phyloP scores from a whole-genome alignment of 2,888 invertebrate genomes.

The Tortrix viridana region DNA sequence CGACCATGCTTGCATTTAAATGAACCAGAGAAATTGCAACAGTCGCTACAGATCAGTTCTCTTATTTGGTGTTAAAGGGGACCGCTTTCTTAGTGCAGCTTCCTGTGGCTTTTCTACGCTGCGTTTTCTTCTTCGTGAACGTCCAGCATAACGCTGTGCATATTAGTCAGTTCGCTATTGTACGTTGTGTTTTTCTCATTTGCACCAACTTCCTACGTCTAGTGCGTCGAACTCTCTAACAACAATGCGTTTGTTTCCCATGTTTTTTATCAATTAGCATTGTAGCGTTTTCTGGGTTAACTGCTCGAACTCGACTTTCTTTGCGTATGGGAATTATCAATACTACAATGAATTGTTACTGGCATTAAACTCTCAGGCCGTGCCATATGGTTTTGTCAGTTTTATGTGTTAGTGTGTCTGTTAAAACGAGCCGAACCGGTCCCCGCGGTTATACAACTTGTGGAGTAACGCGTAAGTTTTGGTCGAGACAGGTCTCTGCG shows the following conservation, averaged over 20 bases:
- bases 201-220: neutral
- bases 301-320: conserved; percentile 31
- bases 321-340: conserved; percentile 29
- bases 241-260: conserved; percentile 27
- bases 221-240: conserved; percentile 14
- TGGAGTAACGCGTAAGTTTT: conserved; percentile 28
- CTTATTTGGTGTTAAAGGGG: conserved; percentile 50
- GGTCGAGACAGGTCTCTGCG: conserved; percentile 20
- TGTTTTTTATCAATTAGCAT: conserved; percentile 41
- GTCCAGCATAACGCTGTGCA: neutral
- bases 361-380: neutral
- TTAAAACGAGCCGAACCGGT: conserved; percentile 18
- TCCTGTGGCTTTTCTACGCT: conserved; percentile 39
- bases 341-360: neutral
- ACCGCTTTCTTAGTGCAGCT: conserved; percentile 50
- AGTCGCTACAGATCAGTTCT: conserved; percentile 24
- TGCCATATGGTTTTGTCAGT: neutral
- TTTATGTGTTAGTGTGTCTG: conserved; percentile 33
- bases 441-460: conserved; percentile 23
- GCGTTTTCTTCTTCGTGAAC: neutral
- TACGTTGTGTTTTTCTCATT: neutral
- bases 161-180: too few species aligned
- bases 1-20: conserved; percentile 52
- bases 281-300: conserved; percentile 34
- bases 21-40: conserved; percentile 39